Evolutionary conservation across 2,113 vertebrate species (phyloP).

Genomic region (Thinocorus orbignyianus): DNA sequence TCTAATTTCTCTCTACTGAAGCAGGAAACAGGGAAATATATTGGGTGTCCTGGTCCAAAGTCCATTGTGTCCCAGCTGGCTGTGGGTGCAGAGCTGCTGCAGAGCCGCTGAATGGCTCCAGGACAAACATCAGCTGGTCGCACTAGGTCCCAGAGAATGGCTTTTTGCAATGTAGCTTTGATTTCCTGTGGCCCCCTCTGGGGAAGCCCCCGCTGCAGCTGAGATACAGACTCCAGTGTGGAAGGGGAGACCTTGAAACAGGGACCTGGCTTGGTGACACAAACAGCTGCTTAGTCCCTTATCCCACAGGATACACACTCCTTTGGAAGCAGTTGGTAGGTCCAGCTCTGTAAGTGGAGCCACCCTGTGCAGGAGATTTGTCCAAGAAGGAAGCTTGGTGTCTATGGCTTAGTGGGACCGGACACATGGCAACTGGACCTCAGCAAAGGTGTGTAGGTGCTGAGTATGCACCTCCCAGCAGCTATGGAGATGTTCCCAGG

Average conservation of each 20-base stretch:
- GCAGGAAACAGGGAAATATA: neutral
- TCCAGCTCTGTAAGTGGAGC: neutral
- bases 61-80: neutral
- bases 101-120: accelerated
- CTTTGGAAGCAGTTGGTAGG: neutral
- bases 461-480: neutral
- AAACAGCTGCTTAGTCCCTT: neutral
- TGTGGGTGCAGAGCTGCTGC: accelerated
- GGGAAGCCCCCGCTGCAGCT: neutral
- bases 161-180: neutral
- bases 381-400: neutral
- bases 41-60: neutral
- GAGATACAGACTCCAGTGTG: neutral
- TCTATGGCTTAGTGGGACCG: neutral
- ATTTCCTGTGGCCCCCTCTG: neutral
- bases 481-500: neutral
- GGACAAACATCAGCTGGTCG: accelerated
- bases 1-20: neutral
- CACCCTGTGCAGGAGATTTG: neutral
- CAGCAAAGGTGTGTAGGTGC: neutral
- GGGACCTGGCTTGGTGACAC: neutral
- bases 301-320: accelerated
- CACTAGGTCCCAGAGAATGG: neutral
- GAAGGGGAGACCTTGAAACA: neutral
- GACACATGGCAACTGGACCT: neutral